Conservation (phyloP, 1,140 invertebrate species). For the Sesamia nonagrioides region DNA sequence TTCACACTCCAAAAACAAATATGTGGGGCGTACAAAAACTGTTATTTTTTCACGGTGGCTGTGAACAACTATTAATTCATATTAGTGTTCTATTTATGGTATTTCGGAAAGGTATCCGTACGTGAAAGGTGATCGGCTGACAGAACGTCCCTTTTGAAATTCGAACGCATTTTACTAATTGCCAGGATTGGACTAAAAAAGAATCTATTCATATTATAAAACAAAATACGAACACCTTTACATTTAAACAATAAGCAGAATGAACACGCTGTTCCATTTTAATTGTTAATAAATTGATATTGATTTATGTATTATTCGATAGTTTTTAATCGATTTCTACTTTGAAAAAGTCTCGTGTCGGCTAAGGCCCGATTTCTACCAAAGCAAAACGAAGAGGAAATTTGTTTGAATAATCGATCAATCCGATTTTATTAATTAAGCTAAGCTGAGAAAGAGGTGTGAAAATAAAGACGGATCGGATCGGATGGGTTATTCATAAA, state of each 20-base stretch:
- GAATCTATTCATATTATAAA: background rate
- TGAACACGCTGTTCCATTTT: background rate
- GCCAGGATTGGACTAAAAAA: slow-evolving; percentile 55
- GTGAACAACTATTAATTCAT: slow-evolving; percentile 65
- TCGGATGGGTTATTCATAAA: too few relatives aligned
- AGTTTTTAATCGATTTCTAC: background rate
- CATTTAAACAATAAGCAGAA: background rate
- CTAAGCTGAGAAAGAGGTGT: too few relatives aligned
- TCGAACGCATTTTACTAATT: slow-evolving; percentile 65
- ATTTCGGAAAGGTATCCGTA: slow-evolving; percentile 62
- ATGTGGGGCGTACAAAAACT: slow-evolving; percentile 70
- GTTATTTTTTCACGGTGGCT: slow-evolving; percentile 65
- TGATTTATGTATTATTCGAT: background rate
- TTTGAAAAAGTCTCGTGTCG: background rate
- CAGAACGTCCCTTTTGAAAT: slow-evolving; percentile 71
- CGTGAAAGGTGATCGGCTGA: slow-evolving; percentile 64
- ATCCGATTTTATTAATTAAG: too few relatives aligned
- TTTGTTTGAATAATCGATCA: too few relatives aligned
- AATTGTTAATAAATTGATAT: background rate
- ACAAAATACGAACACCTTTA: background rate
- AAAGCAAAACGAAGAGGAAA: too few relatives aligned
- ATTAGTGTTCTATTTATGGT: slow-evolving; percentile 77
- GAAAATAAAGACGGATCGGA: too few relatives aligned
- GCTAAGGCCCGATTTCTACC: too few relatives aligned
- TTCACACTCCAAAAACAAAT: slow-evolving; percentile 85